A percentile compares a stretch with the other conserved stretches of the same genome.
Conservation (phyloP, 1,140 invertebrate species). For the Archivesica marissinica region DNA sequence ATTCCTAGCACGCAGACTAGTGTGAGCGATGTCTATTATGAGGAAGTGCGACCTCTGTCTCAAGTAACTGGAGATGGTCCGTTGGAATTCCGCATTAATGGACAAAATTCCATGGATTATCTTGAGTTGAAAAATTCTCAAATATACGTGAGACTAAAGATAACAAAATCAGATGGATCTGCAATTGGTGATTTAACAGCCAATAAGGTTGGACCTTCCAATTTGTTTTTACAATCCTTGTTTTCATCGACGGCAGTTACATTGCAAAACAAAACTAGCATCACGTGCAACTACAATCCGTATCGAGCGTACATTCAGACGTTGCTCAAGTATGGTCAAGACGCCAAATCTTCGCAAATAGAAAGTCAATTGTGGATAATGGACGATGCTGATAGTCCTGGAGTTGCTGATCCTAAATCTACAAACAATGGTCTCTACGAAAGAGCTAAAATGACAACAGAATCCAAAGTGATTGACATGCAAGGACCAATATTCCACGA, state of each 20-base stretch:
- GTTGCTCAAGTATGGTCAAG: not conserved
- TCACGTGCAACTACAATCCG: conserved; percentile 12
- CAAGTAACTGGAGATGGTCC: not conserved
- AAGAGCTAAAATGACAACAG: not conserved
- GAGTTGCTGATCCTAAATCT: not conserved
- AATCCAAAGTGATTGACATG: not conserved
- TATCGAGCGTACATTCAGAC: conserved; percentile 6
- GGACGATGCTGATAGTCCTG: not conserved
- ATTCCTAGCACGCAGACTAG: not conserved
- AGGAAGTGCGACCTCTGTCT: not conserved
- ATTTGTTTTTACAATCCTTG: conserved; percentile 5
- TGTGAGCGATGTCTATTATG: not conserved
- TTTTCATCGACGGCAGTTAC: conserved; percentile 2
- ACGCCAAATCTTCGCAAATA: not conserved
- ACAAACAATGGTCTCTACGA: not conserved
- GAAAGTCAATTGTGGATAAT: not conserved
- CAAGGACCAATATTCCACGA: conserved; percentile 32
- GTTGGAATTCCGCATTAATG: not conserved
- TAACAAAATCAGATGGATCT: conserved; percentile 6
- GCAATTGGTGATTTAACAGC: not conserved
- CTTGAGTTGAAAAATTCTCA: not conserved
- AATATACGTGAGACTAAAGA: conserved; percentile 3
- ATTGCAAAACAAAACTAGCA: conserved; percentile 10
- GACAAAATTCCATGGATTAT: not conserved
- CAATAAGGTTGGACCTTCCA: conserved; percentile 4